phyloP scores from a whole-genome alignment of 2,113 vertebrate species.

The Donacobius atricapilla region DNA sequence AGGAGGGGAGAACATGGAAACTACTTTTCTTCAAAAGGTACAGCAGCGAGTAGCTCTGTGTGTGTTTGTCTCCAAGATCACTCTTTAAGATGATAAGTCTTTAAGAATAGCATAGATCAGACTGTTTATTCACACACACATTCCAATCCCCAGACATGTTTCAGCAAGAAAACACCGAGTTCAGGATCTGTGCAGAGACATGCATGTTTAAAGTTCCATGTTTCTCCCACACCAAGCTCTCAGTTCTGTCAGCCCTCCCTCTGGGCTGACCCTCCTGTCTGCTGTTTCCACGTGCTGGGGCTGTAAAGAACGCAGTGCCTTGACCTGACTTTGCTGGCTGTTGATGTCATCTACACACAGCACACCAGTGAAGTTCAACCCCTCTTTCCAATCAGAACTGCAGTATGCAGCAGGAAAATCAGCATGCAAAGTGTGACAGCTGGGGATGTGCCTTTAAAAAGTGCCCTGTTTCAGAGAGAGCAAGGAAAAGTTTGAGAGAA shows the following conservation, averaged over 20 bases:
- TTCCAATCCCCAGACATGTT: neutral
- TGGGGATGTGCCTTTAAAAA: neutral
- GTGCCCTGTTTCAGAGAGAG: neutral
- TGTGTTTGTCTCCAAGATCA: fast-evolving
- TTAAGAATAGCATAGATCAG: neutral
- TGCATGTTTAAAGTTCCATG: neutral
- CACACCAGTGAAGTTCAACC: neutral
- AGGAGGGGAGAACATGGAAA: neutral
- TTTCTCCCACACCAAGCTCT: neutral
- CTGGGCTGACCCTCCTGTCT: neutral
- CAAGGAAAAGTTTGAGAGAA: neutral
- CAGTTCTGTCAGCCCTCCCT: neutral
- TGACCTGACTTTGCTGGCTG: no score
- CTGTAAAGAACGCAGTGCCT: neutral
- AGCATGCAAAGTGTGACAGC: neutral
- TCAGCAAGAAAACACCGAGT: neutral
- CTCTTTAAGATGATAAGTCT: no score
- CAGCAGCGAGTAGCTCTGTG: neutral
- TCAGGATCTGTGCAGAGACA: neutral
- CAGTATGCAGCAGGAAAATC: neutral
- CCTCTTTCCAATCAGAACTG: neutral
- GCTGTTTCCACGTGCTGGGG: neutral
- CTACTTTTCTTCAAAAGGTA: neutral
- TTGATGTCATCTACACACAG: fast-evolving
- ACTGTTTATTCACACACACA: neutral